Conservation (phyloP, 2,797 vertebrate species). For the Liasis olivaceus region DNA sequence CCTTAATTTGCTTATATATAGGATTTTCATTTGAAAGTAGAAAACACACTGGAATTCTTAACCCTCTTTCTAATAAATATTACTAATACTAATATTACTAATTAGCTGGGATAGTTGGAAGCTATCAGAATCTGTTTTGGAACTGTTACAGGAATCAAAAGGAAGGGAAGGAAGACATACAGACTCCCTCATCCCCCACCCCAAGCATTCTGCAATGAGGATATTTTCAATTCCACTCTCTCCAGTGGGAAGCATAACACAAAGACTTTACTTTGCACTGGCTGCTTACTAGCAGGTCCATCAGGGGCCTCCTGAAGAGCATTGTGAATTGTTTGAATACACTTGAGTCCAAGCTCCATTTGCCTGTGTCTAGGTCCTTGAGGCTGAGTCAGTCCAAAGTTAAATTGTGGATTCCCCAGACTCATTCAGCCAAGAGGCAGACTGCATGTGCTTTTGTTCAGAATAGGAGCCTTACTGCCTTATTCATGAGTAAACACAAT, state of each 20-base stretch:
- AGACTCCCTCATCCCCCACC: background rate
- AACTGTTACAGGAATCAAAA: background rate
- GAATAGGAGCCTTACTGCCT: background rate
- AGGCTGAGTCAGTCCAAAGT: background rate
- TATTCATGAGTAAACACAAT: background rate
- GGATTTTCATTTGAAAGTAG: background rate
- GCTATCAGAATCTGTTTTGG: background rate
- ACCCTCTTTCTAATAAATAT: background rate
- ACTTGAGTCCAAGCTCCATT: background rate
- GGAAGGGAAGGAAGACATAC: background rate
- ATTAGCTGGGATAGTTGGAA: background rate
- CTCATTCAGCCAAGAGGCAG: background rate
- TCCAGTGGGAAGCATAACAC: background rate
- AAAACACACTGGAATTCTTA: background rate
- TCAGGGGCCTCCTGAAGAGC: background rate
- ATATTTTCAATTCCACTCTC: background rate
- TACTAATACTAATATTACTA: background rate
- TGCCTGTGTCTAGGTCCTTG: background rate
- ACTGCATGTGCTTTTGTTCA: background rate
- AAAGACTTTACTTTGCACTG: background rate
- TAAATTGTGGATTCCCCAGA: background rate
- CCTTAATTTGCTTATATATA: too few relatives aligned
- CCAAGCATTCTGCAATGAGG: background rate
- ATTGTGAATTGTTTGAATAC: background rate
- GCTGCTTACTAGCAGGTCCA: background rate